Evolutionary conservation across 2,888 invertebrate genomes (phyloP).

Genomic region (Drosophila bunnanda): DNA sequence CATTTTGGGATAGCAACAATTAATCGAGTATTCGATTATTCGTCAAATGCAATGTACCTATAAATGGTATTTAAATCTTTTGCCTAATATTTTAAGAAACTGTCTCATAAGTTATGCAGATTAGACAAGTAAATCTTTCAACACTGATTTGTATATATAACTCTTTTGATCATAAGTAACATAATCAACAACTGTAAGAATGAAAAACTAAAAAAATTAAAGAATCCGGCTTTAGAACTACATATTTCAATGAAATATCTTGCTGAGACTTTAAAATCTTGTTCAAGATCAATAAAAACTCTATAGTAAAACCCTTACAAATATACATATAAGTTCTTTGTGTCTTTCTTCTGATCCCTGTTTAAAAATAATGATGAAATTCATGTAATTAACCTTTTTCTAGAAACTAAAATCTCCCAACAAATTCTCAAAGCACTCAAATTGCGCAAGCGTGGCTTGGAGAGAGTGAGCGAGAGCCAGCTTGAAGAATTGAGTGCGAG

Average conservation of each 20-base stretch:
- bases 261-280: background rate
- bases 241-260: background rate
- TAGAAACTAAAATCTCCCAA: background rate
- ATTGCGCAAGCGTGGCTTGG: slow-evolving; percentile 38
- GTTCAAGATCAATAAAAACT: background rate
- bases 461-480: background rate
- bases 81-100: too few species aligned
- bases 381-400: slow-evolving; percentile 1
- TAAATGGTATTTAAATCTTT: background rate
- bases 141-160: too few species aligned
- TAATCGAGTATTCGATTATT: background rate
- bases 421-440: slow-evolving; percentile 5
- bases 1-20: background rate
- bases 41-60: background rate
- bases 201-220: background rate
- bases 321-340: too few species aligned
- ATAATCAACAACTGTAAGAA: too few species aligned
- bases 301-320: background rate
- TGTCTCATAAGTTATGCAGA: too few species aligned
- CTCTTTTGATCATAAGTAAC: too few species aligned
- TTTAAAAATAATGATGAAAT: background rate
- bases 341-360: background rate
- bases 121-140: too few species aligned
- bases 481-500: slow-evolving; percentile 2
- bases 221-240: background rate